phyloP scores from a whole-genome alignment of 2,888 invertebrate genomes.

The Polyploca ridens region DNA sequence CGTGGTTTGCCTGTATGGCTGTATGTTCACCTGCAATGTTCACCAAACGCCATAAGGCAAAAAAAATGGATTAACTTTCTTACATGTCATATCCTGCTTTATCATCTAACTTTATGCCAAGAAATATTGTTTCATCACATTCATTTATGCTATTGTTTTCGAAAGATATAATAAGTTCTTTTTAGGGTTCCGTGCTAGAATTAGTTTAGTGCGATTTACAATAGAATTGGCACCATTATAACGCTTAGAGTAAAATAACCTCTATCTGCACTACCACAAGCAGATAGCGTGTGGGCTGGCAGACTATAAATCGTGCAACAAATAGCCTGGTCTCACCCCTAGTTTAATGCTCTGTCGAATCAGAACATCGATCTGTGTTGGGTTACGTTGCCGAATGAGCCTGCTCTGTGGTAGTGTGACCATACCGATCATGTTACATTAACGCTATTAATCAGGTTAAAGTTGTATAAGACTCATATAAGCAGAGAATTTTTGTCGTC shows the following conservation, averaged over 20 bases:
- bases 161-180: too few species aligned
- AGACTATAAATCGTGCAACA: constrained; percentile 48
- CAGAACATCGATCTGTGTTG: constrained; percentile 33
- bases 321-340: constrained; percentile 36
- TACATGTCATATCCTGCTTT: too few species aligned
- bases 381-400: constrained; percentile 5
- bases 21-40: too few species aligned
- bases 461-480: neutral
- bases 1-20: too few species aligned
- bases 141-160: too few species aligned
- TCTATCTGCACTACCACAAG: constrained; percentile 14
- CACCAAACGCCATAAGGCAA: too few species aligned
- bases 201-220: too few species aligned
- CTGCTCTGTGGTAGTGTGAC: neutral
- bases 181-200: too few species aligned
- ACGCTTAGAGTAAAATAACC: neutral
- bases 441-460: neutral
- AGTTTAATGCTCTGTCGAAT: constrained; percentile 45
- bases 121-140: too few species aligned
- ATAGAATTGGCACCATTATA: neutral
- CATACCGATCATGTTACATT: neutral
- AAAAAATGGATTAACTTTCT: too few species aligned
- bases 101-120: too few species aligned
- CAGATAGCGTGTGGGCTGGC: constrained; percentile 34
- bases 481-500: too few species aligned